Base-by-base conservation (phyloP, 2,113 vertebrate species). In the Sitta europaea region DNA sequence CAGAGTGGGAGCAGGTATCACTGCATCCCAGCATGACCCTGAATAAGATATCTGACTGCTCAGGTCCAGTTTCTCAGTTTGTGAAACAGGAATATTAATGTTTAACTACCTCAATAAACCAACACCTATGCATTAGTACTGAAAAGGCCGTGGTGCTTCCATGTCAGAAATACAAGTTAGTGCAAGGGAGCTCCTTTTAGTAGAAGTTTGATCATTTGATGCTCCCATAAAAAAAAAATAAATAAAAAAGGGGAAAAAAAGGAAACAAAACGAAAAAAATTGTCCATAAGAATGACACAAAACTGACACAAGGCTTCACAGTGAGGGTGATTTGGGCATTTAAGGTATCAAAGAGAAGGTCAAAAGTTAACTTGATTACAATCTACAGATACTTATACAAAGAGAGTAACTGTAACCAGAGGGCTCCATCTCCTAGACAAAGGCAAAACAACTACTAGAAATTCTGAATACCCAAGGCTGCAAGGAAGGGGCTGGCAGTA, bases 341-440 rank as follows among this genome's bases (percentile, higher is more conserved):
- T 94, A 79, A 90, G 1, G n/a, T 92, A 96, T 86, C 78, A 92
- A 79, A 90, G 54, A 68, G 25, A 87, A 91, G 94, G 92, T 88
- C 78, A 94, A 73, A 94, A 93, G 86, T 90, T 90, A 92, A 77
- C 92, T 88, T 80, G 90, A 92, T 97, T 47, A 47, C 67, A 80
- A 93, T 96, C 95, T 95, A 77, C 55, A 86, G 38, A 58, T 86
- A 88, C 33, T 61, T 66, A 68, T 6, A 93, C 81, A 76, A 65
- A 62, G 68, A 81, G 11, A 80, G 14, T 14, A 62, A 29, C 53
- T 86, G 6, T 90, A 73, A 94, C 88, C 80, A 70, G 58, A 80
- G 38, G 88, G 82, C 63, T 94, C 62, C 47, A 43, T 83, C 67
- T 73, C 67, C 59, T 36, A 84, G 45, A 83, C n/a, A 53, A 92